These are phyloP conservation scores for Cuniculus paca DNA, from an alignment of 2,797 vertebrate species.

Conservation along the genomic window DNA sequence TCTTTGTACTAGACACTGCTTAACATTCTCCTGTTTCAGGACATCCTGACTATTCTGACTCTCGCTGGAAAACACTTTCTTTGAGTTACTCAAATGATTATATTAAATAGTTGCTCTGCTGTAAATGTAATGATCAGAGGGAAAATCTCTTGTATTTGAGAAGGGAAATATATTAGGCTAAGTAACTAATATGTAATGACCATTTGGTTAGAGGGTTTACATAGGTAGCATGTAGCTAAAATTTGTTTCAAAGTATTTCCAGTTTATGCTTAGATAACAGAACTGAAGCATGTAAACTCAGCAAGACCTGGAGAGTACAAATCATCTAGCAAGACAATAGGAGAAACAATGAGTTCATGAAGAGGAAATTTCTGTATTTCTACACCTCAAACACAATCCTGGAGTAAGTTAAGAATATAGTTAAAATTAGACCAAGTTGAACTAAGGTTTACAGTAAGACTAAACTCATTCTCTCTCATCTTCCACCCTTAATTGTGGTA, in stretches of 20 bases:
- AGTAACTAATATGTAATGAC: neutral
- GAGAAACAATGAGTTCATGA: neutral
- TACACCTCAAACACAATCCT: neutral
- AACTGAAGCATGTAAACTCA: neutral
- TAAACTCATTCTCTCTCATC: neutral
- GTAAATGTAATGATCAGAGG: neutral
- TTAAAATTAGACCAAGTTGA: neutral
- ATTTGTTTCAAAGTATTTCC: neutral
- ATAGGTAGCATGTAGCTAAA: neutral
- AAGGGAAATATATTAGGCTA: neutral
- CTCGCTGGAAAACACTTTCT: neutral
- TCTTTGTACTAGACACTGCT: constrained; percentile 5
- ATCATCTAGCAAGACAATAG: neutral
- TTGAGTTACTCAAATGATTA: constrained; percentile 24
- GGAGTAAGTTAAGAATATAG: neutral
- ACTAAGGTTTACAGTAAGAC: neutral
- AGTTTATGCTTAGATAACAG: neutral
- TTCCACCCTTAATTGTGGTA: neutral
- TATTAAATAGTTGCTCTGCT: neutral
- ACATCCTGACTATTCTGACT: neutral
- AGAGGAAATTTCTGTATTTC: neutral
- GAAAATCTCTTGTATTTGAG: neutral
- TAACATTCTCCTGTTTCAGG: neutral
- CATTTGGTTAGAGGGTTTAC: neutral
- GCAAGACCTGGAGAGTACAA: neutral